Conservation (phyloP, 2,797 vertebrate genomes). For the Halcyon badia region DNA sequence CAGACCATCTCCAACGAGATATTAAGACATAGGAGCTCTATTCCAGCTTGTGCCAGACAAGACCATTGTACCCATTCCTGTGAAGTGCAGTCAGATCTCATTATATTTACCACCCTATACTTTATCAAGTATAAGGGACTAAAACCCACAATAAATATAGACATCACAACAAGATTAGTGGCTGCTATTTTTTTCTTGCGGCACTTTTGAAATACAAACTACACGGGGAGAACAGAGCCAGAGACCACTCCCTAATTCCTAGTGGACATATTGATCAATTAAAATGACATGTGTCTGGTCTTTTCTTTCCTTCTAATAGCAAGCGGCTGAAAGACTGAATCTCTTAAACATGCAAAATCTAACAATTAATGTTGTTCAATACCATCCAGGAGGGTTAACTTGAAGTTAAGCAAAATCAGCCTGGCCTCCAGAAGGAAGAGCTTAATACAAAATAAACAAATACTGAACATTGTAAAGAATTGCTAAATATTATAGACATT, state of each 20-base stretch:
- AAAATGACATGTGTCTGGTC: slow-evolving; percentile 78
- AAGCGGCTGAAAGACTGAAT: slow-evolving; percentile 59
- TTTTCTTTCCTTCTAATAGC: slow-evolving; percentile 69
- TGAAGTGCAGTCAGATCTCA: background rate
- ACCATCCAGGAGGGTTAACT: slow-evolving; percentile 4
- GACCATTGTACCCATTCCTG: slow-evolving; percentile 36
- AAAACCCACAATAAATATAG: background rate
- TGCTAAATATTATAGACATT: background rate
- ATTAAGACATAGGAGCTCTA: slow-evolving; percentile 67
- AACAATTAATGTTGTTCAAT: slow-evolving; percentile 32
- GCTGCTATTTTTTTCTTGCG: slow-evolving; percentile 3
- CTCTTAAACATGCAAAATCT: slow-evolving; percentile 64
- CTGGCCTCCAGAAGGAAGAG: slow-evolving; percentile 1
- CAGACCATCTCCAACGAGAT: slow-evolving; percentile 36
- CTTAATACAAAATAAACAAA: slow-evolving; percentile 44
- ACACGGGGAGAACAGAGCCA: slow-evolving; percentile 51
- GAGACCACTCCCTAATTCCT: slow-evolving; percentile 84
- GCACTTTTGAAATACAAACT: slow-evolving; percentile 66
- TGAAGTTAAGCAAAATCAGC: slow-evolving; percentile 24
- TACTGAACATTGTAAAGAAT: background rate
- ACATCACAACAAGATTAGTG: background rate
- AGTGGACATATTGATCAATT: slow-evolving; percentile 80
- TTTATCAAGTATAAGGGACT: background rate
- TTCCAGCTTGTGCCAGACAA: slow-evolving; percentile 67
- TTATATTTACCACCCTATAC: background rate